Base-by-base conservation (phyloP, 2,888 invertebrate genomes). In the Drosophila cognata region DNA sequence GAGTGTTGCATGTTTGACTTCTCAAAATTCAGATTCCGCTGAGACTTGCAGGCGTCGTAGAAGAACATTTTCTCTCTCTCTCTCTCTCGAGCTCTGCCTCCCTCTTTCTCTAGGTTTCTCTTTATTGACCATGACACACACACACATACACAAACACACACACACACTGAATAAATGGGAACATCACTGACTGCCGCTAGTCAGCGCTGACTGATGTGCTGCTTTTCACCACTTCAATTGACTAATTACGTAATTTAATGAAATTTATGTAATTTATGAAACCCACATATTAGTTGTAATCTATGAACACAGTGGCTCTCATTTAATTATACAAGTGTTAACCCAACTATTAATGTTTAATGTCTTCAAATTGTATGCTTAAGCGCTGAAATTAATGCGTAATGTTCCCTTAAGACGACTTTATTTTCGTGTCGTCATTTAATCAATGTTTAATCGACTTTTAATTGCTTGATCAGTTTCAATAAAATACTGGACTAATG, bases 141-240 rank as follows among this genome's bases (percentile, higher is more conserved):
- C 28, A 31, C 31, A 57, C 35, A 36, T 16, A 33, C 0, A 38
- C 18, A 10, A 2, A 4, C 38, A 11, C 11, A 35, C 35, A 35
- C 35, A 35, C 43, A 56, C 58, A 31, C 35, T 41, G 18, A 43
- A n/a, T 50, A 38, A 60, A 63, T 35, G 35, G 33, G 29, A 65
- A 82, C 80, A 71, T 84, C 80, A 87, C 81, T 74, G 73, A 48
- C 38, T 64, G 67, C 84, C 84, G 84, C 74, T 11, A 65, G 33
- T 4, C 55, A 50, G 58, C 61, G 89, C 16, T 62, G 84, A 89
- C 33, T 81, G 87, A 87, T 78, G 65, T 65, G 65, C 75, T 66
- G 33, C 73, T 77, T 82, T 81, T 81, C 82, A 74, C 82, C 81
- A 88, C 88, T 86, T 80, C 77, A 84, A 59, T 85, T 89, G 88